phyloP scores from a whole-genome alignment of 1,140 invertebrate species.

The Berghia stephanieae region DNA sequence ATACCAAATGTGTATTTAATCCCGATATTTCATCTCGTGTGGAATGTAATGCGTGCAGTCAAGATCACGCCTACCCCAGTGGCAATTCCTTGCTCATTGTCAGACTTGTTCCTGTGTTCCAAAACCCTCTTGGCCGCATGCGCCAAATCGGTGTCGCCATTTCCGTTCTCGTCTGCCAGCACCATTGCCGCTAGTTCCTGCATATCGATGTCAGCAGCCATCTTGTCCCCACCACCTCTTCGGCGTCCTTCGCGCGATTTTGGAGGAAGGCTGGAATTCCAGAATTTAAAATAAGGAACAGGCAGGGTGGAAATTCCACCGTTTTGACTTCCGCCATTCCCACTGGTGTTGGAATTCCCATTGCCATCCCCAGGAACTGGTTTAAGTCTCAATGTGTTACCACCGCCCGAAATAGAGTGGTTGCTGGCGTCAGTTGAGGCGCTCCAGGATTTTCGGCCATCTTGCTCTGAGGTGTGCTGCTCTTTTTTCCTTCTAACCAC shows the following conservation, averaged over 20 bases:
- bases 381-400: background rate
- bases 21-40: too few species aligned
- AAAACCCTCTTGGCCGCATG: background rate
- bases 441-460: constrained; percentile 5
- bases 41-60: background rate
- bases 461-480: background rate
- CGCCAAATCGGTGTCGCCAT: constrained; percentile 19
- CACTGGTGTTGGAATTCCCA: background rate
- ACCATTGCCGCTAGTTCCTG: constrained; percentile 20
- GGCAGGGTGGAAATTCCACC: background rate
- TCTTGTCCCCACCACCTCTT: background rate
- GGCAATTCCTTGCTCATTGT: background rate
- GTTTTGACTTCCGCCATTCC: background rate
- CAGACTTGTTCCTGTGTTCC: background rate
- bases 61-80: constrained; percentile 1
- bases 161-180: constrained; percentile 14
- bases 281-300: constrained; percentile 37
- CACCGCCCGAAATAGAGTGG: background rate
- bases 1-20: background rate
- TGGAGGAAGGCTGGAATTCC: constrained; percentile 25
- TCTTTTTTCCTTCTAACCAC: background rate
- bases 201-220: constrained; percentile 17
- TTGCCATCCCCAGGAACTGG: background rate
- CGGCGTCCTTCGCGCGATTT: background rate
- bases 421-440: background rate